These are phyloP conservation scores for Apogon talboti DNA, from an alignment of 2,797 vertebrate species.

Conservation along the genomic window DNA sequence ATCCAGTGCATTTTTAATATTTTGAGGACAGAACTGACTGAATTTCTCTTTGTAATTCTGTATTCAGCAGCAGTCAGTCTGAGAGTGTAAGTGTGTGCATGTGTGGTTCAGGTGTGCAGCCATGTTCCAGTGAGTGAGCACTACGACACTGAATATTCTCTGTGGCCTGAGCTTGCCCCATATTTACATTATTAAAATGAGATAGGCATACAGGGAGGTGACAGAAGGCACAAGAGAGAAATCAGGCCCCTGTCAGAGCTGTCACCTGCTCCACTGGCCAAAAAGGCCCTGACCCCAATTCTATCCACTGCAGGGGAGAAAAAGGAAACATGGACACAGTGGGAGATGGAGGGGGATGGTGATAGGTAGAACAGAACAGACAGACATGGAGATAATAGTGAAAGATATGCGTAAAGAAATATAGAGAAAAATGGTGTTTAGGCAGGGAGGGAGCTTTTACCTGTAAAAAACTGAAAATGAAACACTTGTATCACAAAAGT, in stretches of 20 bases:
- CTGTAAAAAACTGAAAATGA: too few relatives aligned
- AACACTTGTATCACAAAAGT: too few relatives aligned
- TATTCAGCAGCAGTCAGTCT: slow-evolving; percentile 16
- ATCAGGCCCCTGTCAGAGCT: slow-evolving; percentile 83
- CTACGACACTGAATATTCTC: slow-evolving; percentile 69
- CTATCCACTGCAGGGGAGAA: slow-evolving; percentile 79
- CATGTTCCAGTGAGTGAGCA: slow-evolving; percentile 75
- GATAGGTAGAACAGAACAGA: slow-evolving; percentile 39
- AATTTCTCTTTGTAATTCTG: not conserved
- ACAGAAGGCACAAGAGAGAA: slow-evolving; percentile 80
- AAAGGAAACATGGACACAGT: slow-evolving; percentile 57
- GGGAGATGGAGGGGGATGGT: slow-evolving; percentile 40
- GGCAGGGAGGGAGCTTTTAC: too few relatives aligned
- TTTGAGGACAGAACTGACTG: not conserved
- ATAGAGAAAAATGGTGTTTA: not conserved
- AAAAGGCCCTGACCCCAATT: slow-evolving; percentile 81
- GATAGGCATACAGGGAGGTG: slow-evolving; percentile 77
- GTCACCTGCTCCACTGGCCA: slow-evolving; percentile 83
- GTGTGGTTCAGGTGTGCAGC: slow-evolving; percentile 59
- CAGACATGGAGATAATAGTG: slow-evolving; percentile 15
- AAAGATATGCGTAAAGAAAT: slow-evolving; percentile 20
- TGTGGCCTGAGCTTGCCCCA: slow-evolving; percentile 70
- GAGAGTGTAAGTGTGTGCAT: slow-evolving; percentile 23
- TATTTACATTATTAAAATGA: slow-evolving; percentile 86
- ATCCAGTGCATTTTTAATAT: not conserved